phyloP scores from a whole-genome alignment of 2,113 vertebrate genomes.

The Promerops cafer region DNA sequence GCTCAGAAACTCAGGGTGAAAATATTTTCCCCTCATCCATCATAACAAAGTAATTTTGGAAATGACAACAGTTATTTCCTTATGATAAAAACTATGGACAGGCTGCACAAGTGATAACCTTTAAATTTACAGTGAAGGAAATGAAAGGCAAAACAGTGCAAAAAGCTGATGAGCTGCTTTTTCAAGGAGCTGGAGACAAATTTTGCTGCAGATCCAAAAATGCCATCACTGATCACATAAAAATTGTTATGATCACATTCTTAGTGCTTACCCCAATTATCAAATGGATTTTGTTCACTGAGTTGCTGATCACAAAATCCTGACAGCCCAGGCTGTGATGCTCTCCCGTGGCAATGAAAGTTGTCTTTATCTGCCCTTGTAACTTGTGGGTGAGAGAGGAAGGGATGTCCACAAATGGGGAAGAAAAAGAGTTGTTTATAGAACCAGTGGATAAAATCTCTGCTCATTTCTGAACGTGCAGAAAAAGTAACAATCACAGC shows the following conservation, averaged over 20 bases:
- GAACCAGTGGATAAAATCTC: background rate
- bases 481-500: background rate
- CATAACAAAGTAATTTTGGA: background rate
- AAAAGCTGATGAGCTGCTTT: background rate
- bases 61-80: background rate
- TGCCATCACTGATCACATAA: background rate
- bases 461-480: background rate
- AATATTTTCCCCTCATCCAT: background rate
- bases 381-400: conserved; percentile 67
- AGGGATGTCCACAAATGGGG: background rate
- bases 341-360: conserved; percentile 79
- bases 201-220: background rate
- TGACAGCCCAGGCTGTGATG: conserved; percentile 79
- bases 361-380: conserved; percentile 82
- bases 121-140: background rate
- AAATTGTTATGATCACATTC: rapidly evolving
- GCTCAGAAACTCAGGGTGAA: background rate
- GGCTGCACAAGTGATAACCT: background rate
- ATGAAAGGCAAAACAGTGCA: background rate
- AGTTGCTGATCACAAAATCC: conserved; percentile 71
- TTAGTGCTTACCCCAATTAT: conserved; percentile 81
- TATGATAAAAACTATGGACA: rapidly evolving
- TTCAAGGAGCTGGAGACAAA: background rate
- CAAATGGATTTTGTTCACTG: conserved; percentile 71
- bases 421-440: background rate